Evolutionary conservation across 2,888 invertebrate species (phyloP), one percentile per base, ranked within the genome.

Genomic region (Tachina grossa): DNA sequence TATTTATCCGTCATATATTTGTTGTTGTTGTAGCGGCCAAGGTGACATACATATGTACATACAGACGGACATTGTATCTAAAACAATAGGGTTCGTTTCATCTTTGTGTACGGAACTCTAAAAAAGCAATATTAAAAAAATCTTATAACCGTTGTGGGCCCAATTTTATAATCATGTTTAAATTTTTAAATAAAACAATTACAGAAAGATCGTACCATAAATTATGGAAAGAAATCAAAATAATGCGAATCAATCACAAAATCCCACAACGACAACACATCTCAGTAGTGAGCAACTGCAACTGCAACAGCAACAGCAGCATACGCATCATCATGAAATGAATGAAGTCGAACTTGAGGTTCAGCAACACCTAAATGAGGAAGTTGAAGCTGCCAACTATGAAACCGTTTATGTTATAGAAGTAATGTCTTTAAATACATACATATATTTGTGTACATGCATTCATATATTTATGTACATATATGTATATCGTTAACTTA

Each of bases 381-480:
- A 83, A 72, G 79, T 85, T 1, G 83, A 80, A 63, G 79, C 76
- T 19, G 83, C 83, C 9, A 85, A 85, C 19, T 85, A 72, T 72
- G 85, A 85, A 83, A 85, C 85, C 31, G 85, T 85, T 19, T 85
- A 85, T 16, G 83, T 85, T 45, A 85, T 85, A 76, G 85, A 85
- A 76, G 85, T 85, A 82, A 59, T 47, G 45, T 10, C 1, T 55
- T 69, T 5, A 41, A 41, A 41, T 65, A 66, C 2, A 22, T n/a
- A n/a, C n/a, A n/a, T n/a, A n/a, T n/a, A n/a, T n/a, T n/a, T n/a
- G n/a, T n/a, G n/a, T 31, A 31, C 31, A 31, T 4, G 31, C 31
- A 31, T 4, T 31, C 2, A 31, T 31, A 4, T 31, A 31, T 4
- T 31, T n/a, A n/a, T n/a, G n/a, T n/a, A n/a, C n/a, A 31, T 4